A percentile compares a stretch with the other conserved stretches of the same genome.
phyloP scores from a whole-genome alignment of 2,888 invertebrate species.

The Thymelicus acteon region DNA sequence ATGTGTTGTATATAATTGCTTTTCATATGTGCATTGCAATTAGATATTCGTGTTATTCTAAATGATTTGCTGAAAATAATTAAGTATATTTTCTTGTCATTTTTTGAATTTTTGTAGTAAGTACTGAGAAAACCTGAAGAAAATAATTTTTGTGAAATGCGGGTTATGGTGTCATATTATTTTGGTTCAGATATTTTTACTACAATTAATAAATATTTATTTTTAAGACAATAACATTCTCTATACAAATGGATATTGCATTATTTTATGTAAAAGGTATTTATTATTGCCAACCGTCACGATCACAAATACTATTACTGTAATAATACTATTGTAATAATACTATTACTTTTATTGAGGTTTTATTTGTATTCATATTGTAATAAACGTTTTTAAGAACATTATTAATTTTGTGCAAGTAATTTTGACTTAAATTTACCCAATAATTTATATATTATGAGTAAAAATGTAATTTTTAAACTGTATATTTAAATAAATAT shows the following conservation, averaged over 20 bases:
- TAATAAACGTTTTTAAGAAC: too few relatives aligned
- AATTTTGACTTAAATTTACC: neutral
- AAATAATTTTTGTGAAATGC: neutral
- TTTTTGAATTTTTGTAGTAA: too few relatives aligned
- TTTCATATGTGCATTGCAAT: too few relatives aligned
- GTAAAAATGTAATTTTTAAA: neutral
- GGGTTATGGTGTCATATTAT: neutral
- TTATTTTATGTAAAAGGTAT: neutral
- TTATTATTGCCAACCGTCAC: neutral
- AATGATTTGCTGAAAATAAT: too few relatives aligned
- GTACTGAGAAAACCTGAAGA: too few relatives aligned
- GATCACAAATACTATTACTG: neutral
- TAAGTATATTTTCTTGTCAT: too few relatives aligned
- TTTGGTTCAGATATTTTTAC: neutral
- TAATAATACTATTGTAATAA: neutral
- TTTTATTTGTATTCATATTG: too few relatives aligned
- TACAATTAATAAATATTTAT: neutral
- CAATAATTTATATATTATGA: neutral
- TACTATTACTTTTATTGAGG: neutral
- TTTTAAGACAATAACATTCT: neutral
- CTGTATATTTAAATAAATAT: neutral
- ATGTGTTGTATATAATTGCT: too few relatives aligned
- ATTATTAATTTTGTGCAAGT: neutral
- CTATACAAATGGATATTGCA: conserved; percentile 8
- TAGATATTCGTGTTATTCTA: too few relatives aligned